Conservation (phyloP, 2,797 vertebrate genomes). For the Sebastes matsubarae region DNA sequence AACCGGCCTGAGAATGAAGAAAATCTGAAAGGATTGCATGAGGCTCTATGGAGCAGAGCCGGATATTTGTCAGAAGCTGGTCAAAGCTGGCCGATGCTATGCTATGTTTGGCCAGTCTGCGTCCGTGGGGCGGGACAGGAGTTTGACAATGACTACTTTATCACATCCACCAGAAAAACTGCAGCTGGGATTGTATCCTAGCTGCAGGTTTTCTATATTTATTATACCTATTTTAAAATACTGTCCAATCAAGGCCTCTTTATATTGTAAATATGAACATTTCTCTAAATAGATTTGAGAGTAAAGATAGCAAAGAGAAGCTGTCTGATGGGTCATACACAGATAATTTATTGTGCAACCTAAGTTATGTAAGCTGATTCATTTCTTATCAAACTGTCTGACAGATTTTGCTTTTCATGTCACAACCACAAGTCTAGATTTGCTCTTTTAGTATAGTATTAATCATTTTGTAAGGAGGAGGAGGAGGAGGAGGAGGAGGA, state of each 20-base stretch:
- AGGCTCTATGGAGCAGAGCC: no score
- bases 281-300: not conserved
- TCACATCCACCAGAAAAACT: not conserved
- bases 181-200: no score
- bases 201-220: not conserved
- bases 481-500: slow-evolving; percentile 49
- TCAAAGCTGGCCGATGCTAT: no score
- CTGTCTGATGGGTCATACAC: not conserved
- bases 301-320: not conserved
- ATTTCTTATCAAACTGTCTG: not conserved
- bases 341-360: not conserved
- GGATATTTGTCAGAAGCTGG: accelerated
- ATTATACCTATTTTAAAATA: not conserved
- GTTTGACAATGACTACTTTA: not conserved
- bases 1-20: no score
- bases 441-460: slow-evolving; percentile 20
- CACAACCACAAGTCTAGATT: not conserved
- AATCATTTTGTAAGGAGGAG: slow-evolving; percentile 13
- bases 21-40: no score
- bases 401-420: not conserved
- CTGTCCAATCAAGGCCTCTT: not conserved
- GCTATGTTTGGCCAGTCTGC: no score
- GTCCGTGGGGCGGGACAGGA: no score
- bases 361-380: not conserved
- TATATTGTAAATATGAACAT: not conserved